These are phyloP conservation scores for Ceryle rudis DNA, from an alignment of 2,797 vertebrate genomes.

Conservation along the genomic window DNA sequence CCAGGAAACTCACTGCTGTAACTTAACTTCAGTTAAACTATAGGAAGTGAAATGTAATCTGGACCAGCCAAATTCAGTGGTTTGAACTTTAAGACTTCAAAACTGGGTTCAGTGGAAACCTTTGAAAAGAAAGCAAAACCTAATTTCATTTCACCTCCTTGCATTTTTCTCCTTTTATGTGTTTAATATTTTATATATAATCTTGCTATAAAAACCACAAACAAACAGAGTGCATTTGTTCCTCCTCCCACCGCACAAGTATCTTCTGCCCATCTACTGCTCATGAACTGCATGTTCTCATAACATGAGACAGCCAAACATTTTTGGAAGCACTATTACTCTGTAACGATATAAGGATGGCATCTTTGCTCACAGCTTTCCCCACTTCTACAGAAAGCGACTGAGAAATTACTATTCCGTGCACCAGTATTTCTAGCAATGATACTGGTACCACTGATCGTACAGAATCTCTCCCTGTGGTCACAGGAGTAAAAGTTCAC, in stretches of 20 bases:
- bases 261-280: neutral
- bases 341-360: neutral
- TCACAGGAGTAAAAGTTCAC: neutral
- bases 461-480: neutral
- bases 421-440: neutral
- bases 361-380: neutral
- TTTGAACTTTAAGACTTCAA: neutral
- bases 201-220: neutral
- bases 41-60: no score
- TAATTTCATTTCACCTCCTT: neutral
- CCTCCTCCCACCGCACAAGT: neutral
- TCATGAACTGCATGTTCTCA: neutral
- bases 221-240: neutral
- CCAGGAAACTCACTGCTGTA: neutral
- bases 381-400: neutral
- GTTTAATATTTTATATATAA: neutral
- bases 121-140: neutral
- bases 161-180: neutral
- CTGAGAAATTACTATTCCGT: neutral
- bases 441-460: neutral
- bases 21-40: no score
- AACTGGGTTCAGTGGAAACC: neutral
- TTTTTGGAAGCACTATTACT: neutral
- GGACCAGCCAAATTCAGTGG: neutral
- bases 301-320: neutral